Percentiles rank a stretch among this genome's conserved stretches.
phyloP scores from a whole-genome alignment of 2,888 invertebrate species.

The Drosophila phalerata region DNA sequence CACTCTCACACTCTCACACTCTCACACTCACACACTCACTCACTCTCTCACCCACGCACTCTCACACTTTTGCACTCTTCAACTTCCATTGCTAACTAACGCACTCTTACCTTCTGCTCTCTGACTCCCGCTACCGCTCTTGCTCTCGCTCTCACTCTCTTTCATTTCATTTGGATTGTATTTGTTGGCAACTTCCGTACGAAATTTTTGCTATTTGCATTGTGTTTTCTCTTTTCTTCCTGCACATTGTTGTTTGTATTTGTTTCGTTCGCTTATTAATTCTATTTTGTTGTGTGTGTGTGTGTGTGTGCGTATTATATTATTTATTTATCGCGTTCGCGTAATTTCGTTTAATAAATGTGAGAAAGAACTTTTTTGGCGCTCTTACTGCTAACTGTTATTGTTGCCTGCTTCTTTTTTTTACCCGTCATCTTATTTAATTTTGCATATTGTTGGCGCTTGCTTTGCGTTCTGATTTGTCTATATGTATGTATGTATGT shows the following conservation, averaged over 20 bases:
- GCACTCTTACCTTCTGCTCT: background rate
- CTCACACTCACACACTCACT: too few relatives aligned
- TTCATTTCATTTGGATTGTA: constrained; percentile 5
- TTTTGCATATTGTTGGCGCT: constrained; percentile 73
- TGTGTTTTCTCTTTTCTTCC: constrained; percentile 51
- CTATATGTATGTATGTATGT: background rate
- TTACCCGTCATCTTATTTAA: constrained; percentile 77
- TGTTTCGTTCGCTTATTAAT: constrained; percentile 40
- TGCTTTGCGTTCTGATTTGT: constrained; percentile 52
- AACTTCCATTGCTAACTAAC: background rate
- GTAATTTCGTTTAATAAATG: constrained; percentile 78
- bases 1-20: background rate
- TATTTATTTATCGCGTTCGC: constrained; percentile 64
- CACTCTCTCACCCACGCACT: too few relatives aligned
- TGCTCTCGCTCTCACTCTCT: constrained; percentile 4
- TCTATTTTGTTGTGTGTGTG: constrained; percentile 3
- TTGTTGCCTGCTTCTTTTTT: constrained; percentile 67
- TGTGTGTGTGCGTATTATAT: constrained; percentile 3
- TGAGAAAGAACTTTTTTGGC: constrained; percentile 64
- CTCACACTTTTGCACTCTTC: background rate
- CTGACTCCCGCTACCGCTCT: constrained; percentile 8
- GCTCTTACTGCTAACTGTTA: constrained; percentile 48
- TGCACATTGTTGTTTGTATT: constrained; percentile 35
- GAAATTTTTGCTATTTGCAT: constrained; percentile 39
- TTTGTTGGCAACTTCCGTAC: constrained; percentile 45